Conservation (phyloP, 2,113 vertebrate genomes). For the Strix uralensis region DNA sequence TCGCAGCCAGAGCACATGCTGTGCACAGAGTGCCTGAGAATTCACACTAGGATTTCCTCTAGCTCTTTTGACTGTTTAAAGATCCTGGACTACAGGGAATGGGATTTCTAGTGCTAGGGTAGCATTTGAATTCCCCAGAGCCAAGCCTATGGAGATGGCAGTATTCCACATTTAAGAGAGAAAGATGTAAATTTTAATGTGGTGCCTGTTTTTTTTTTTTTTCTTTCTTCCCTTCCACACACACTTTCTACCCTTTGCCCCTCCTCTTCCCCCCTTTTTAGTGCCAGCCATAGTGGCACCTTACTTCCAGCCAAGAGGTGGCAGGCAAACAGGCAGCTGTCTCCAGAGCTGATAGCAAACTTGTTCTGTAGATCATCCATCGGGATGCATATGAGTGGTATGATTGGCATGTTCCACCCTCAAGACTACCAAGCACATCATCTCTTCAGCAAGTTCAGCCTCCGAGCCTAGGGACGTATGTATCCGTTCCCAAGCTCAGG, state of each 20-base stretch:
- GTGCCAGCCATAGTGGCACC: constrained; percentile 71
- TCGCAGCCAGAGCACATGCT: not conserved
- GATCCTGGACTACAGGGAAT: not conserved
- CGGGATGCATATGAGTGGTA: constrained; percentile 71
- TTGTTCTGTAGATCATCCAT: constrained; percentile 71
- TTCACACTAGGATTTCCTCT: not conserved
- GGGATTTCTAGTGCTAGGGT: constrained; percentile 5
- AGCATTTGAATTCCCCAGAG: constrained; percentile 11
- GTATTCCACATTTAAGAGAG: constrained; percentile 37
- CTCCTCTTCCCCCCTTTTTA: constrained; percentile 66
- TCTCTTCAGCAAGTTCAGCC: constrained; percentile 75
- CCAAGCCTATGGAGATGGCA: constrained; percentile 18
- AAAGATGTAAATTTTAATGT: constrained; percentile 66
- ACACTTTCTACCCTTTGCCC: constrained; percentile 73
- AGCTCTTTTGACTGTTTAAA: not conserved
- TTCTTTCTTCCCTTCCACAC: constrained; percentile 72
- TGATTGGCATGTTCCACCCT: constrained; percentile 75
- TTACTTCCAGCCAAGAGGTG: constrained; percentile 74
- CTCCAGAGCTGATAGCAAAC: constrained; percentile 75
- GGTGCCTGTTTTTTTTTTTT: constrained; percentile 61
- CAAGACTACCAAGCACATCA: constrained; percentile 70
- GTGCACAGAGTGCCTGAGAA: not conserved
- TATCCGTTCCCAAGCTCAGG: constrained; percentile 72
- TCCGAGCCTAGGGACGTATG: constrained; percentile 68
- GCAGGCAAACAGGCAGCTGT: constrained; percentile 77